These are phyloP conservation scores for Hydropotes inermis DNA, from an alignment of 2,113 vertebrate species.

Conservation along the genomic window DNA sequence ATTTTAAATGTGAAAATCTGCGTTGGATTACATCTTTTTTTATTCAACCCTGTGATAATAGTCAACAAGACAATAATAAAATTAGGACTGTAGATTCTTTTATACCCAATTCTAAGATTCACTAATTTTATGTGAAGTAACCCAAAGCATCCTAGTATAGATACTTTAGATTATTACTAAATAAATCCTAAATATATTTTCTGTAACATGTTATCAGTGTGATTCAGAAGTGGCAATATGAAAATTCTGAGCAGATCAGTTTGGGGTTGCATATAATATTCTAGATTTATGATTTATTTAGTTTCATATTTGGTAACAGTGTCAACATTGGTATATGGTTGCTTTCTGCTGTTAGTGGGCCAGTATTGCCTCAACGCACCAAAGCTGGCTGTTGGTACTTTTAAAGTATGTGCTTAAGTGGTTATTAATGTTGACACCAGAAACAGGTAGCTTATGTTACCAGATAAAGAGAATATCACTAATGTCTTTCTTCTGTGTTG, in stretches of 20 bases:
- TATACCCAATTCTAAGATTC: conserved; percentile 38
- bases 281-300: not conserved
- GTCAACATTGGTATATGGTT: not conserved
- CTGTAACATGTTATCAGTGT: not conserved
- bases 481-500: not conserved
- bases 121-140: conserved; percentile 15
- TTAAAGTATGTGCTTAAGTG: not conserved
- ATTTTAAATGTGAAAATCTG: conserved; percentile 23
- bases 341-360: not conserved
- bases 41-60: conserved; percentile 22
- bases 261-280: not conserved
- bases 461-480: conserved; percentile 11
- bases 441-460: conserved; percentile 3
- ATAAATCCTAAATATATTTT: conserved; percentile 4
- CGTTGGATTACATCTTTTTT: not conserved
- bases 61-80: conserved; percentile 40
- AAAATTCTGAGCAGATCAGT: not conserved
- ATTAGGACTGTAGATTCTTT: conserved; percentile 29
- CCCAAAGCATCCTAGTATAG: not conserved
- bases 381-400: conserved; percentile 13
- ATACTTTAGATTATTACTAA: not conserved
- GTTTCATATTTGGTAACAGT: not conserved
- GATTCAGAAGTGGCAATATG: not conserved
- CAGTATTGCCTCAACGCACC: not conserved
- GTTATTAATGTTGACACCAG: conserved; percentile 33